phyloP scores from a whole-genome alignment of 2,113 vertebrate species.

The Aptenodytes forsteri region DNA sequence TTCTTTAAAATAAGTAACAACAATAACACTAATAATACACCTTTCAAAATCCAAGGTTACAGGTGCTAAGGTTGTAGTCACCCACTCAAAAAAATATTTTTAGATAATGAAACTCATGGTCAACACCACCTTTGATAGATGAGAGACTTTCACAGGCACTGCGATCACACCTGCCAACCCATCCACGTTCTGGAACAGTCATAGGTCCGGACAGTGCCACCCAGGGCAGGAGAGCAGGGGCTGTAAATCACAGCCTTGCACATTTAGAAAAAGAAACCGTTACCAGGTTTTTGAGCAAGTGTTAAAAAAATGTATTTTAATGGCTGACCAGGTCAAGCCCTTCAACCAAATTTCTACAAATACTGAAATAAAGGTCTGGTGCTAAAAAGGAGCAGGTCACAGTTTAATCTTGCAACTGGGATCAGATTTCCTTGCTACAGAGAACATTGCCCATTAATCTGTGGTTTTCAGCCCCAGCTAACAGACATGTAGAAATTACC shows the following conservation, averaged over 20 bases:
- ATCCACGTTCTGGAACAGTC: accelerated
- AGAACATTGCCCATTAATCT: not conserved
- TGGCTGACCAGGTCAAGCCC: not conserved
- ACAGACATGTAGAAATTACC: not conserved
- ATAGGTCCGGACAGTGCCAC: not conserved
- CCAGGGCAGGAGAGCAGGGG: not conserved
- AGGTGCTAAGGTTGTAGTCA: not conserved
- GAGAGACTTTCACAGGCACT: not conserved
- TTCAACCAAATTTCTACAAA: not conserved
- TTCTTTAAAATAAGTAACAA: not conserved
- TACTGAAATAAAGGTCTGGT: not conserved
- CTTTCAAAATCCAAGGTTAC: not conserved
- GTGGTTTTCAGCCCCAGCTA: not conserved
- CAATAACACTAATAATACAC: not conserved
- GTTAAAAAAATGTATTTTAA: not conserved
- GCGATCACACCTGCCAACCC: not conserved
- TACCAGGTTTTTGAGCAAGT: not conserved
- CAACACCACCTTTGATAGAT: not conserved
- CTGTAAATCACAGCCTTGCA: not conserved
- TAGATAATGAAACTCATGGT: not conserved
- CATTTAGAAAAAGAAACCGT: not conserved
- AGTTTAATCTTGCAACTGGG: not conserved
- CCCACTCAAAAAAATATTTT: not conserved
- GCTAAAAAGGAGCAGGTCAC: not conserved
- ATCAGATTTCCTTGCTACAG: not conserved